Percentiles rank a stretch among this genome's conserved stretches.
These are phyloP conservation scores for Danaus chrysippus DNA, from an alignment of 2,888 invertebrate genomes.

Conservation along the genomic window DNA sequence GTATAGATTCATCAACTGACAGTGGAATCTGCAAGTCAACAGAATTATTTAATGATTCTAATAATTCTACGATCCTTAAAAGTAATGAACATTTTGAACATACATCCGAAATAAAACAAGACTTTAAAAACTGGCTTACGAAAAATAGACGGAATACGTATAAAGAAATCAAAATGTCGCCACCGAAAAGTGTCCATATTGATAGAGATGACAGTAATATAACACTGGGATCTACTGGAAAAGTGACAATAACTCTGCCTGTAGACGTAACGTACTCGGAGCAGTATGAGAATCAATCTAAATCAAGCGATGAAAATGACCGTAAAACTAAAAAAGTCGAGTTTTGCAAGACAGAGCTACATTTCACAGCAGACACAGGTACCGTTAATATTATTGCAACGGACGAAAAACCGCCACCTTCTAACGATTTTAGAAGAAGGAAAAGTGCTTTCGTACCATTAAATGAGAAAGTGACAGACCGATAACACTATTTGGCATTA, in stretches of 20 bases:
- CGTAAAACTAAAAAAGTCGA: slow-evolving; percentile 86
- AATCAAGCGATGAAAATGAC: slow-evolving; percentile 55
- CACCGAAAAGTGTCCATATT: slow-evolving; percentile 45
- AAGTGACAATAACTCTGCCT: slow-evolving; percentile 66
- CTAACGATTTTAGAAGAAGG: slow-evolving; percentile 86
- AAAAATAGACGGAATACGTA: slow-evolving; percentile 57
- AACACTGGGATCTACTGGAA: slow-evolving; percentile 61
- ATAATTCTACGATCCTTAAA: slow-evolving; percentile 42
- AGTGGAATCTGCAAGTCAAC: slow-evolving; percentile 87
- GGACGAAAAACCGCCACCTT: slow-evolving; percentile 91
- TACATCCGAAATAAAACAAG: slow-evolving; percentile 49
- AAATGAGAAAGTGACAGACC: slow-evolving; percentile 71
- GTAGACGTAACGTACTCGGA: slow-evolving; percentile 49
- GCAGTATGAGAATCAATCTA: slow-evolving; percentile 41
- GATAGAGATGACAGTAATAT: slow-evolving; percentile 54
- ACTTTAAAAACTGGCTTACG: slow-evolving; percentile 64
- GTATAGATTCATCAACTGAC: slow-evolving; percentile 87
- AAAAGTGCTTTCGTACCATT: slow-evolving; percentile 76
- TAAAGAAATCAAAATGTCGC: slow-evolving; percentile 46
- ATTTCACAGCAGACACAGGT: slow-evolving; percentile 91
- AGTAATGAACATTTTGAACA: slow-evolving; percentile 43
- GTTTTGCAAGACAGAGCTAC: slow-evolving; percentile 93
- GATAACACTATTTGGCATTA: slow-evolving; percentile 83
- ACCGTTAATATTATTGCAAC: slow-evolving; percentile 92
- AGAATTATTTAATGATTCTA: slow-evolving; percentile 74